These are phyloP conservation scores for Thera obeliscata DNA, from an alignment of 2,888 invertebrate species.

Conservation along the genomic window DNA sequence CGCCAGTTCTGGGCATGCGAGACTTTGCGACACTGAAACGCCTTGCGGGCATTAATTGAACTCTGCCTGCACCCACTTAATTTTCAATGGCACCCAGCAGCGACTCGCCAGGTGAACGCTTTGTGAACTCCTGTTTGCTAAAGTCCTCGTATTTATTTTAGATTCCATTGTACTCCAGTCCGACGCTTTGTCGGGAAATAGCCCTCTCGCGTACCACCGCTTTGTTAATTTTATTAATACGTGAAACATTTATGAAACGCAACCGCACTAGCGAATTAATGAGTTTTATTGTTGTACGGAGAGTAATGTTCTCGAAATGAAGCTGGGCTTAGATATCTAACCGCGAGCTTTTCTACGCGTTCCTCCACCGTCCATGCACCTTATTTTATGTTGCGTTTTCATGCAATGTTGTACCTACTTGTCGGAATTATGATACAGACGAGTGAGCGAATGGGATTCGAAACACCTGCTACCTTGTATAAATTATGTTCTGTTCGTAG, in stretches of 20 bases:
- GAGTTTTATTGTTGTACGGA: slow-evolving; percentile 81
- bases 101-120: slow-evolving; percentile 74
- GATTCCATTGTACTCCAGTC: slow-evolving; percentile 78
- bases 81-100: slow-evolving; percentile 65
- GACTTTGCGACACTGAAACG: slow-evolving; percentile 49
- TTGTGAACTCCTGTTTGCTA: slow-evolving; percentile 80
- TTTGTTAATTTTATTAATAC: slow-evolving; percentile 85
- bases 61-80: slow-evolving; percentile 71
- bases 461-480: slow-evolving; percentile 65
- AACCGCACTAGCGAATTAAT: slow-evolving; percentile 80
- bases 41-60: slow-evolving; percentile 69
- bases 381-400: slow-evolving; percentile 64
- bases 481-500: slow-evolving; percentile 52
- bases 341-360: slow-evolving; percentile 68
- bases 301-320: slow-evolving; percentile 76
- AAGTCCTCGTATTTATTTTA: slow-evolving; percentile 83
- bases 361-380: slow-evolving; percentile 57
- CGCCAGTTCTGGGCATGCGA: slow-evolving; percentile 34
- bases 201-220: slow-evolving; percentile 73
- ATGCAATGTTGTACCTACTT: slow-evolving; percentile 43
- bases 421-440: slow-evolving; percentile 43
- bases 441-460: slow-evolving; percentile 48
- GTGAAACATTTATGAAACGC: slow-evolving; percentile 83
- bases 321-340: slow-evolving; percentile 69
- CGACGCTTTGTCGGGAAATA: slow-evolving; percentile 79